Evolutionary conservation across 2,113 vertebrate genomes (phyloP), one percentile per base, ranked within the genome.

Genomic region (Regulus satrapa): DNA sequence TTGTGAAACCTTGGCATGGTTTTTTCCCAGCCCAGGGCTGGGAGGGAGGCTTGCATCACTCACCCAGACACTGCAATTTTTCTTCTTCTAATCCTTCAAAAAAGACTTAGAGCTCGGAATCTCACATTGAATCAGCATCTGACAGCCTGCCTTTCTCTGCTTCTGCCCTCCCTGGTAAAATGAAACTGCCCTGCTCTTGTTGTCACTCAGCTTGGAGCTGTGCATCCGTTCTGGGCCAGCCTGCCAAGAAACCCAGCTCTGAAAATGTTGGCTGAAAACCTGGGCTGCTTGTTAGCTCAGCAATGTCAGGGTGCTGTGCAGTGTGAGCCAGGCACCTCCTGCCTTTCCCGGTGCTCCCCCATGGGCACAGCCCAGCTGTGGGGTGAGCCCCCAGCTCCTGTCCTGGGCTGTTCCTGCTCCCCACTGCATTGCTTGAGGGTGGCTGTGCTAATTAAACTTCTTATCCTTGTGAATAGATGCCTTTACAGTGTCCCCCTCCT

Each of bases 331-430:
- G 8, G 45, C 5, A 4, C 23, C 48, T 78, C 32, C 88, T 85
- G 77, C 59, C 59, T 40, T 31, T 26, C 29, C 29, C 0, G 0
- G 14, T 0, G 2, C 58, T 41, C 29, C n/a, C 29, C 8, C 1
- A 7, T 0, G 0, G 34, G 45, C 54, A 71, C n/a, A 74, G 34
- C 25, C 18, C 10, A 21, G 36, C 59, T 36, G 31, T 0, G 2
- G 14, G 7, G 8, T 51, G 29, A 69, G 59, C 10, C 14, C 36
- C 18, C 45, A 77, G 31, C 8, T 18, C 14, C 59, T 78, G 64
- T 23, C 54, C 36, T 26, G 32, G 12, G 69, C 84, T 69, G n/a
- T n/a, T 56, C 61, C 13, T 48, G 63, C 43, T 67, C 48, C 32
- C 61, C 2, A 1, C 5, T 3, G 16, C 5, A 0, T 51, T 71